Base-by-base conservation (phyloP, 2,888 invertebrate species). In the Trichacis sp. region DNA sequence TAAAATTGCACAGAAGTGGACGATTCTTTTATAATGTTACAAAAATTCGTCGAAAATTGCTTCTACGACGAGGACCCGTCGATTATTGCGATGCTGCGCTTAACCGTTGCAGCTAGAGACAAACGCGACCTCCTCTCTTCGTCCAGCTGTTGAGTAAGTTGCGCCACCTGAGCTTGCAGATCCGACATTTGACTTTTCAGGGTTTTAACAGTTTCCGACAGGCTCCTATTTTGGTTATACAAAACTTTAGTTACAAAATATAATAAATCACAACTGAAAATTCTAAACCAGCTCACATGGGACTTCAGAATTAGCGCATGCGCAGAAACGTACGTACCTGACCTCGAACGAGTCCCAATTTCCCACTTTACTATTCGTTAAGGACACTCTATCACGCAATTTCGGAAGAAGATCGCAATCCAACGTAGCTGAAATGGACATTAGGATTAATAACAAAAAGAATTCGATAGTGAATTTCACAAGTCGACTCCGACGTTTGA, bases 191-290 rank as follows among this genome's bases (percentile, higher is more conserved):
- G 91, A 78, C 90, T 91, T 80, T 91, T 92, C 74, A 94, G 84
- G 64, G 91, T 88, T 86, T 92, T 91, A 69, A 94, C 92, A 58
- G 93, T 90, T 73, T 93, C 90, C 84, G 93, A 91, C 74, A 93
- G 85, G 76, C 90, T 90, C 81, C 92, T 91, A 79, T 15, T 12
- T 20, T 14, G 15, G n/a, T n/a, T n/a, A n/a, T n/a, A n/a, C n/a
- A n/a, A n/a, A n/a, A n/a, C n/a, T n/a, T n/a, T n/a, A n/a, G n/a
- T n/a, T n/a, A n/a, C n/a, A n/a, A n/a, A n/a, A n/a, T n/a, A n/a
- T n/a, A n/a, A 62, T n/a, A 51, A 33, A 57, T 24, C 8, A 12
- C 5, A 1, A 42, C 48, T 29, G 24, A 46, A 40, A 47, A 8
- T 50, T 24, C 2, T 33, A 9, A 11, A 43, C 17, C 2, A 24